Evolutionary conservation across 2,797 vertebrate genomes (phyloP), one percentile per base, ranked within the genome.

Genomic region (Sorex maritimensis): DNA sequence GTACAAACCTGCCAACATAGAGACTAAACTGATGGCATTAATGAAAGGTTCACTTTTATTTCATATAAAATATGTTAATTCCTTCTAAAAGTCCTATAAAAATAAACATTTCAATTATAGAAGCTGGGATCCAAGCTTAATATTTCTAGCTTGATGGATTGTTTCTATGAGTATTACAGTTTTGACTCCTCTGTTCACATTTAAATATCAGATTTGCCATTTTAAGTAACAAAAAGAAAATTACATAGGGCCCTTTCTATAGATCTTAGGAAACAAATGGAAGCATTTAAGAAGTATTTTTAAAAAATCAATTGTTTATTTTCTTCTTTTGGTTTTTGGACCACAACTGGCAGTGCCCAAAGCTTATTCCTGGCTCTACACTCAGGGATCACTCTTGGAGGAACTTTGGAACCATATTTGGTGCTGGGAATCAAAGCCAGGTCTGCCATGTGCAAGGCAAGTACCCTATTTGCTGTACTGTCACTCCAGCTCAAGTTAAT

Each of bases 71-170:
- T 83, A 75, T 77, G 38, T 69, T 19, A 65, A 72, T 84, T 83
- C 28, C 23, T 79, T 24, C 73, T 80, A 23, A 65, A 86, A 67
- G 41, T n/a, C 44, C 26, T 75, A 19, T 2, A 41, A 44, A 85
- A 15, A 81, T 73, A 28, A 94, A 71, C 67, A 92, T 89, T 93
- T 93, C 89, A 94, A 72, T 21, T 71, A 79, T 6, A 83, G 30
- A 1, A 26, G 17, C 34, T 81, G 21, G 11, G 30, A 88, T 67
- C 0, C 0, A n/a, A 86, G 41, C 14, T 72, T 94, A 93, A 95
- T 80, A 52, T 72, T 90, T 96, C 79, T 75, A 67, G 19, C 5
- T 55, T 46, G 46, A 65, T n/a, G 11, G 30, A 41, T 2, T 88
- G 6, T 41, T 68, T 69, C 23, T 58, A 4, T 55, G 90, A 61